phyloP scores from a whole-genome alignment of 2,797 vertebrate species.

The Coccyzus lansbergi region DNA sequence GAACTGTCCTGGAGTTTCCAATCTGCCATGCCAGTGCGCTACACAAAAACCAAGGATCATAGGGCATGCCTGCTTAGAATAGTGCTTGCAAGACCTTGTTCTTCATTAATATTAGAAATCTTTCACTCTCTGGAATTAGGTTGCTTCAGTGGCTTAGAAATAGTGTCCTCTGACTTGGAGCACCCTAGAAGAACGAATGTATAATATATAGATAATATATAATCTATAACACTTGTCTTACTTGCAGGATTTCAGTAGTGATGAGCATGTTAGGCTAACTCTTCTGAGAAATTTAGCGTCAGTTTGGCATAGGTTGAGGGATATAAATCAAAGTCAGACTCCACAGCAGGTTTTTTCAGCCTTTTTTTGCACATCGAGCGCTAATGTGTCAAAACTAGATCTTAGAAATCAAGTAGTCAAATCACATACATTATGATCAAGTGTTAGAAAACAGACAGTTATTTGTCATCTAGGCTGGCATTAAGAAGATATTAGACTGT shows the following conservation, averaged over 20 bases:
- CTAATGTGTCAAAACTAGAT: background rate
- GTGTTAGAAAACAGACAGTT: background rate
- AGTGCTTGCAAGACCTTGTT: background rate
- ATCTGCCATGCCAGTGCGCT: background rate
- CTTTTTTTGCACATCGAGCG: background rate
- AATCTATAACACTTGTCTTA: background rate
- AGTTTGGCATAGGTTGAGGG: background rate
- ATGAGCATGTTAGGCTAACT: background rate
- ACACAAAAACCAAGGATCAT: background rate
- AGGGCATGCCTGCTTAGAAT: background rate
- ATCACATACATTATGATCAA: background rate
- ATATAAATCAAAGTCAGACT: background rate
- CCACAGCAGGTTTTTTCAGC: background rate
- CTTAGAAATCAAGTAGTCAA: background rate
- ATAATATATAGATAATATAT: too few species aligned
- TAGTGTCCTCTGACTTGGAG: background rate
- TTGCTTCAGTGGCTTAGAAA: background rate
- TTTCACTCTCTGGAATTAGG: background rate
- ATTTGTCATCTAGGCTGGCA: background rate
- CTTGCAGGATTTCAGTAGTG: background rate
- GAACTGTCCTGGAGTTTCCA: background rate
- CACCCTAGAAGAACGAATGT: background rate
- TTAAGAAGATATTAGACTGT: background rate
- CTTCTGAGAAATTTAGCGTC: background rate
- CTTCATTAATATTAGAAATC: conserved; percentile 22